Conservation (phyloP, 2,888 invertebrate genomes). For the Lycaena phlaeas region DNA sequence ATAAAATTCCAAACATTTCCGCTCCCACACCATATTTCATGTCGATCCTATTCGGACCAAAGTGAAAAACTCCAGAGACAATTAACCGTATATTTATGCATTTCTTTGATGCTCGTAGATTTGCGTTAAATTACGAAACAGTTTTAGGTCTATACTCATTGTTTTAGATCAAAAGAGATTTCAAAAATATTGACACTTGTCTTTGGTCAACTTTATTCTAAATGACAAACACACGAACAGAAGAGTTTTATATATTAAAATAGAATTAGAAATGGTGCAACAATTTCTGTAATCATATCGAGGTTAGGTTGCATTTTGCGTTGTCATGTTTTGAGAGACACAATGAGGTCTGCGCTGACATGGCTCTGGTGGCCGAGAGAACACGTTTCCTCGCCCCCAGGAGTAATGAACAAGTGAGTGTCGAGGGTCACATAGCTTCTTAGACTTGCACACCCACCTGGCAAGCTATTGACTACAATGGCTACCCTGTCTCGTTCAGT, state of each 20-base stretch:
- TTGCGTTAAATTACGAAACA: slow-evolving; percentile 44
- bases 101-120: slow-evolving; percentile 48
- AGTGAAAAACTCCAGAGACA: too few relatives aligned
- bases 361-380: slow-evolving; percentile 17
- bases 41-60: too few relatives aligned
- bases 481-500: slow-evolving; percentile 41
- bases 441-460: slow-evolving; percentile 66
- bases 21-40: too few relatives aligned
- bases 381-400: slow-evolving; percentile 21
- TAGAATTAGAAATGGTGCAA: too few relatives aligned
- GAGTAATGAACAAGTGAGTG: slow-evolving; percentile 23
- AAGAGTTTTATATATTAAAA: not conserved
- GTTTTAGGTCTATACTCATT: slow-evolving; percentile 52
- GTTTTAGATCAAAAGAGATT: slow-evolving; percentile 54
- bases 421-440: slow-evolving; percentile 46
- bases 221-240: not conserved
- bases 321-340: slow-evolving; percentile 18
- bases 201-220: not conserved
- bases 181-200: slow-evolving; percentile 48
- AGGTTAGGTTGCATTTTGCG: slow-evolving; percentile 13
- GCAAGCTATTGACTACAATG: slow-evolving; percentile 65
- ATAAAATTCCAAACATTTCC: too few relatives aligned
- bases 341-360: slow-evolving; percentile 18
- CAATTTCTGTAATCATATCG: not conserved
- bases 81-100: too few relatives aligned